Conservation (phyloP, 2,113 vertebrate genomes). For the Amazona guildingii region DNA sequence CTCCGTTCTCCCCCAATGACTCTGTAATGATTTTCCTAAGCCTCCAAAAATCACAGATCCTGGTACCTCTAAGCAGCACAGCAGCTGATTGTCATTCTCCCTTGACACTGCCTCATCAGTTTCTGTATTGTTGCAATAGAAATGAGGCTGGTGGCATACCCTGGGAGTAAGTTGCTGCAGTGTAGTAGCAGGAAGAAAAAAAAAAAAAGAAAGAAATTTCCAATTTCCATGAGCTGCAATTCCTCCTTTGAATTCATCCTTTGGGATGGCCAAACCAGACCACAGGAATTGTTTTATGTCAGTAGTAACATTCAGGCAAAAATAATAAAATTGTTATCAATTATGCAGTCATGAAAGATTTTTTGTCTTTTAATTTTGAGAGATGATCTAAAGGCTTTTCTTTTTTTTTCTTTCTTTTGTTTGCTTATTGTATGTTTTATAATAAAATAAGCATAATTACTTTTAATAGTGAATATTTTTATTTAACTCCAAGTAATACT, state of each 20-base stretch:
- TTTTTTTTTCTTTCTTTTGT: neutral
- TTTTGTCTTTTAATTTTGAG: neutral
- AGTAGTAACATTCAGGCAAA: neutral
- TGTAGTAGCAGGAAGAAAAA: neutral
- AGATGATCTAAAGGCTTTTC: neutral
- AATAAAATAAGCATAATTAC: neutral
- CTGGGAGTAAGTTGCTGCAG: neutral
- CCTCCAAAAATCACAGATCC: neutral
- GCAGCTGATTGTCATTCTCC: neutral
- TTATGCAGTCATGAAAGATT: neutral
- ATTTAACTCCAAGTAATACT: neutral
- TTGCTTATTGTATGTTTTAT: neutral
- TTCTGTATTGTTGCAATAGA: neutral
- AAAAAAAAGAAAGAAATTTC: neutral
- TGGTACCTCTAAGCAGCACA: neutral
- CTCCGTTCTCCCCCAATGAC: neutral
- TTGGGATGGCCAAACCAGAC: neutral
- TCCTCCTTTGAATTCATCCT: neutral
- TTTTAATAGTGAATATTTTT: neutral
- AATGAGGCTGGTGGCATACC: accelerated
- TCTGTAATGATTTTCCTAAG: neutral
- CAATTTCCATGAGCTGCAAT: neutral
- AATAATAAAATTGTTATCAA: neutral
- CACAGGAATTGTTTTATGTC: neutral
- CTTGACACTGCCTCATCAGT: accelerated